Conservation (phyloP, 2,797 vertebrate species). For the Arvicola amphibius region DNA sequence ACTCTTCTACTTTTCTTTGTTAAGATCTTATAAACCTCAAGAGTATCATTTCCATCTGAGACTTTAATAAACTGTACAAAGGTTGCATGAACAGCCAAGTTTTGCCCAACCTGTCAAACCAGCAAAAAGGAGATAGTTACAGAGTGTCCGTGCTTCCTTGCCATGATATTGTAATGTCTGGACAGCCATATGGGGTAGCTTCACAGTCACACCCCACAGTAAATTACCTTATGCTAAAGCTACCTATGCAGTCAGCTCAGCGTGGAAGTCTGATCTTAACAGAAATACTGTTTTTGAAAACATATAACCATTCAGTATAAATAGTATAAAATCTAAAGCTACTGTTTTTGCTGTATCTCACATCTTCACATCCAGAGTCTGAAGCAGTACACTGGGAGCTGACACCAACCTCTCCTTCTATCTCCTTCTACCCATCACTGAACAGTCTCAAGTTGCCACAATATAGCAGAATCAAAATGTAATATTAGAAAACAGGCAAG, state of each 20-base stretch:
- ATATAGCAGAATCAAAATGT: neutral
- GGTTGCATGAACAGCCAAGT: constrained; percentile 31
- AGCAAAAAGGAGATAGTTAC: constrained; percentile 41
- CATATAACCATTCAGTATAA: neutral
- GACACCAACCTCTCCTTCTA: neutral
- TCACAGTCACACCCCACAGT: neutral
- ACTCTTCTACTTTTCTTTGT: constrained; percentile 66
- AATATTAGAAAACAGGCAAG: neutral
- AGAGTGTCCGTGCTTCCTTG: neutral
- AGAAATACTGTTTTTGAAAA: constrained; percentile 45
- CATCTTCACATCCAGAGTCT: neutral
- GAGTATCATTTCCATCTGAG: constrained; percentile 67
- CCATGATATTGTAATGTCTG: neutral
- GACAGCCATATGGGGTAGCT: neutral
- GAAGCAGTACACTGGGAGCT: neutral
- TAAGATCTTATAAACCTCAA: constrained; percentile 61
- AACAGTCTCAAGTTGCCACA: neutral
- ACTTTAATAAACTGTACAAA: constrained; percentile 57
- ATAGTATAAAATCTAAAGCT: constrained; percentile 7
- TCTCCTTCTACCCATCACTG: neutral
- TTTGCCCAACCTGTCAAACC: constrained; percentile 45
- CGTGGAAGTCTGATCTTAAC: neutral
- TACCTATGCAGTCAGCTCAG: neutral
- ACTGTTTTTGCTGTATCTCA: neutral
- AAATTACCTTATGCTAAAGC: constrained; percentile 30